Conservation (phyloP, 2,797 vertebrate genomes). For the Tapera naevia region DNA sequence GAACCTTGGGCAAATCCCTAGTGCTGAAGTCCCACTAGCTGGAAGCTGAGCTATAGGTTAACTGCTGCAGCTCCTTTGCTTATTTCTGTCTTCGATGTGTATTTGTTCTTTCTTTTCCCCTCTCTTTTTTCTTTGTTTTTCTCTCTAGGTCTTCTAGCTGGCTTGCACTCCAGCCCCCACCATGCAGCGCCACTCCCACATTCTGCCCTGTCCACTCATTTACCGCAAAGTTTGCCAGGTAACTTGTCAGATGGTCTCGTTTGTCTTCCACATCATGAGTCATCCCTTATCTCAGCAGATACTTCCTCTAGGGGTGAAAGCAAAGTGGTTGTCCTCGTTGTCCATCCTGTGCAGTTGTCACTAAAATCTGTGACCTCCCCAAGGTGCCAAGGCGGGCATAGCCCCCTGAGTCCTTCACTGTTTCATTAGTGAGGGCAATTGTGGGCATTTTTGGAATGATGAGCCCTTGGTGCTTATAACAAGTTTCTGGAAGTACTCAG, state of each 20-base stretch:
- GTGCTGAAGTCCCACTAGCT: neutral
- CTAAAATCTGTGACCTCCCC: fast-evolving
- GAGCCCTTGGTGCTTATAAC: neutral
- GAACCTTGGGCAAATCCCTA: neutral
- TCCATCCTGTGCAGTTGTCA: neutral
- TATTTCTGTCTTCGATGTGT: conserved; percentile 53
- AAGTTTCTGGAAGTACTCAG: neutral
- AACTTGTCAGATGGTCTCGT: conserved; percentile 62
- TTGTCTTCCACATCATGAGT: neutral
- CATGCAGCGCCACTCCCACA: conserved; percentile 78
- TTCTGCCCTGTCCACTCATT: conserved; percentile 78
- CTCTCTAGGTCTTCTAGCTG: conserved; percentile 83
- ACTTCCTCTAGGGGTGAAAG: neutral
- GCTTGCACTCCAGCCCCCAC: conserved; percentile 81
- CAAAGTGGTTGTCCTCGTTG: neutral
- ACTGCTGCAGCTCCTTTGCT: conserved; percentile 32
- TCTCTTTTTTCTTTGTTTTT: conserved; percentile 67
- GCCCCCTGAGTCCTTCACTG: neutral
- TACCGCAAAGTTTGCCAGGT: conserved; percentile 83
- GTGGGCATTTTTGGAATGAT: neutral
- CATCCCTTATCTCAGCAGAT: neutral
- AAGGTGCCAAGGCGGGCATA: neutral
- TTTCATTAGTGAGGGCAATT: neutral
- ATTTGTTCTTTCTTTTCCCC: conserved; percentile 56
- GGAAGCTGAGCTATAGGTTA: conserved; percentile 2